Evolutionary conservation across 2,888 invertebrate species (phyloP), one percentile per base, ranked within the genome.

Genomic region (Torymus tubicola): DNA sequence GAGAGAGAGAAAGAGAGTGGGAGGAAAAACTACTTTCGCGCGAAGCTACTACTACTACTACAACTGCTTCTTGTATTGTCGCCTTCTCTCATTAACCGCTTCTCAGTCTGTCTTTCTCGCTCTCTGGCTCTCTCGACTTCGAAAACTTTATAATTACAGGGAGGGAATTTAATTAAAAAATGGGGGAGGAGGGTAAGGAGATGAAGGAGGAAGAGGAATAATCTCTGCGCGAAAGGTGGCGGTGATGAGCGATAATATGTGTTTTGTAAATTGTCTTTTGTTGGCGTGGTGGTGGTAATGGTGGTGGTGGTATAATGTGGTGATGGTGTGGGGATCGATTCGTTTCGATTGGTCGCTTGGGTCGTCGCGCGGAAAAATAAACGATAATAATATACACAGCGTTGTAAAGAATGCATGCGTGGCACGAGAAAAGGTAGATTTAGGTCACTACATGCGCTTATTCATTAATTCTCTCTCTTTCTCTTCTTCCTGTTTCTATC

Each of bases 401-500:
- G 82, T 81, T 83, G 82, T 84, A 81, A 82, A 84, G 81, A 83
- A 83, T 83, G 85, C 84, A 83, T 82, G 81, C 24, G 21, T 78
- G 69, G 82, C 82, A 80, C 78, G 80, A 82, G 69, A 82, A 75
- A 53, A 77, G 77, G 77, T 82, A 82, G 80, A 80, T 80, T 78
- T 80, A 74, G 78, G 80, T 80, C 70, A 80, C 64, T 77, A 73
- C 61, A 74, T 74, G 50, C 69, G 80, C 80, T 82, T 77, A 77
- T 77, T 76, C 73, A 67, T 80, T 76, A 61, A 68, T 63, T 64
- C 78, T 81, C 61, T 81, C 50, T 81, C 52, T 65, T n/a, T 72
- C 21, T 82, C 69, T 81, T 73, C 63, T 82, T 79, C 71, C 61
- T 81, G 76, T 82, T 64, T 81, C 53, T 82, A 72, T 42, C 12